Evolutionary conservation across 2,888 invertebrate genomes (phyloP).

Genomic region (Sminthurinus aureus): DNA sequence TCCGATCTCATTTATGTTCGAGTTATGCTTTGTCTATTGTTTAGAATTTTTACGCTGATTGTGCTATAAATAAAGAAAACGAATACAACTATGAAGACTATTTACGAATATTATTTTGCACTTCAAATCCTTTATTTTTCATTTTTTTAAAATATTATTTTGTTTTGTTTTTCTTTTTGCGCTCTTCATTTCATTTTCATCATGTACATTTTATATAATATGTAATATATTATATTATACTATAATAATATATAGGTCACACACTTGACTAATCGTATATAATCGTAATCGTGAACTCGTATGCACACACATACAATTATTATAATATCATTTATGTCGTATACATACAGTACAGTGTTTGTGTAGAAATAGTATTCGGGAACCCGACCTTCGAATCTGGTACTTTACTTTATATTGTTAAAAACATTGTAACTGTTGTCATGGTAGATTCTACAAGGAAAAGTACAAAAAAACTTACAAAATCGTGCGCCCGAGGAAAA

Average conservation of each 20-base stretch:
- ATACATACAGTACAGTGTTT: neutral
- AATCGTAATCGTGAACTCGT: neutral
- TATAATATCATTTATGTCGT: neutral
- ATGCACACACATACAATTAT: neutral
- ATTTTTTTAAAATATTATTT: slow-evolving; percentile 18
- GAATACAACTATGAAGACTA: neutral
- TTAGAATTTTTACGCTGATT: neutral
- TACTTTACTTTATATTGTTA: too few species aligned
- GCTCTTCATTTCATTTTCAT: neutral
- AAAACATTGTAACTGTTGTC: too few species aligned
- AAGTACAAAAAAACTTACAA: too few species aligned
- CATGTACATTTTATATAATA: neutral
- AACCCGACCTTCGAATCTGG: too few species aligned
- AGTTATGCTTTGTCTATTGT: neutral
- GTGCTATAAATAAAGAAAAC: neutral
- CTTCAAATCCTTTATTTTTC: slow-evolving; percentile 1
- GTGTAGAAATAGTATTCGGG: neutral
- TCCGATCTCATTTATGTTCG: neutral
- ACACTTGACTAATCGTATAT: slow-evolving; percentile 19
- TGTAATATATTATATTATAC: too few species aligned
- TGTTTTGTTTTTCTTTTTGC: neutral
- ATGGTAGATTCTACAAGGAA: too few species aligned
- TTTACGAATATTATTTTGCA: neutral
- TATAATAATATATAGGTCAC: slow-evolving; percentile 3
- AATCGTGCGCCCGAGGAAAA: too few species aligned